Evolutionary conservation across 1,140 invertebrate species (phyloP), one percentile per base, ranked within the genome.

Genomic region (Cataglyphis hispanica): DNA sequence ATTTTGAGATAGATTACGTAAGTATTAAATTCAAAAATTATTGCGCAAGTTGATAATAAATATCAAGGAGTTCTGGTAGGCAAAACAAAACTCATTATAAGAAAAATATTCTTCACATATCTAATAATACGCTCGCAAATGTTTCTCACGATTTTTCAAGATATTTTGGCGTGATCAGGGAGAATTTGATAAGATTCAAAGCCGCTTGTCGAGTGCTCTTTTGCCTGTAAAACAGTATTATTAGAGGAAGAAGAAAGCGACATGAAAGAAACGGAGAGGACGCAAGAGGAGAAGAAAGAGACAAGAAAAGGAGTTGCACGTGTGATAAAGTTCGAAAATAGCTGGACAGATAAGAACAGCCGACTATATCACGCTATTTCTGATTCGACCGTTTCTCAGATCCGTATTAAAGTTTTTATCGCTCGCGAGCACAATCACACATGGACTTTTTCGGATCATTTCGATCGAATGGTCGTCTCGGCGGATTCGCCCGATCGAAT

Each of bases 311-410:
- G 63, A 56, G 27, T 43, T 43, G 43, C 46, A 34, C 19, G 78
- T 67, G 40, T 88, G 84, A 34, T 86, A 81, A 75, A 89, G 34
- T 89, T 88, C 34, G 34, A 66, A 64, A 77, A 56, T 83, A 58
- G 34, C 11, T 27, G 16, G 8, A 4, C 34, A 60, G 88, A 89
- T 88, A 89, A 88, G 72, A 37, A 50, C 22, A n/a, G 22, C 60
- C 6, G 19, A 75, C 31, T 89, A 80, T 85, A 83, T 70, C 61
- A 67, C 1, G 53, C n/a, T 8, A 31, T 67, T 80, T 85, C 11
- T 37, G 61, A 80, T 89, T 83, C 40, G 61, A 64, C 58, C 63
- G 7, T 70, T 19, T 70, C 37, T 60, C 43, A 85, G 74, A 27
- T 61, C 19, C 22, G 77, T 81, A 50, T 50, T 50, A 19, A 67